Evolutionary conservation across 1,140 invertebrate species (phyloP).

Genomic region (Onthophagus taurus): DNA sequence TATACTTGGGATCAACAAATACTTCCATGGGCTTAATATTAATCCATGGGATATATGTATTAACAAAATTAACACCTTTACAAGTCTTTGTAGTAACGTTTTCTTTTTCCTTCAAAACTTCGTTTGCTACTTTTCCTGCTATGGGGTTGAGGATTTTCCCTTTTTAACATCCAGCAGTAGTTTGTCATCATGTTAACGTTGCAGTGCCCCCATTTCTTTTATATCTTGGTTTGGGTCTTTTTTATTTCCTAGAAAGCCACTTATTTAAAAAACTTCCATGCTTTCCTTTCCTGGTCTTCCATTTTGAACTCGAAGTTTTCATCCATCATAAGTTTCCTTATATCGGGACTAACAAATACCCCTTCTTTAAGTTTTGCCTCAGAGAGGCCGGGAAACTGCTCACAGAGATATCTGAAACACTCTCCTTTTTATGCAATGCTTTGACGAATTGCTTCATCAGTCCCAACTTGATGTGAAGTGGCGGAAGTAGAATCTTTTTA

Average conservation of each 20-base stretch:
- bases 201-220: slow-evolving; percentile 25
- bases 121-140: slow-evolving; percentile 7
- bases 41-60: too few species aligned
- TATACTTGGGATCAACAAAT: too few species aligned
- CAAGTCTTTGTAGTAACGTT: slow-evolving; percentile 9
- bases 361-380: slow-evolving; percentile 26
- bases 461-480: slow-evolving; percentile 29
- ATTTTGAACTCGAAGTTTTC: slow-evolving; percentile 15
- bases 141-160: slow-evolving; percentile 7
- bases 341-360: slow-evolving; percentile 21
- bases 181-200: slow-evolving; percentile 25
- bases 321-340: slow-evolving; percentile 22
- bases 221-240: slow-evolving; percentile 25
- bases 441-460: slow-evolving; percentile 33
- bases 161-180: slow-evolving; percentile 24
- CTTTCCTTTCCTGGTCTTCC: slow-evolving; percentile 12
- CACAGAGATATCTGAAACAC: slow-evolving; percentile 27
- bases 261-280: slow-evolving; percentile 12
- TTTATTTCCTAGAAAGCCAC: slow-evolving; percentile 12
- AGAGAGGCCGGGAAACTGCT: slow-evolving; percentile 20
- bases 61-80: too few species aligned
- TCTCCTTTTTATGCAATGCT: slow-evolving; percentile 22
- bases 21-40: too few species aligned
- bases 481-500: slow-evolving; percentile 14
- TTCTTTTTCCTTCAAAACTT: slow-evolving; percentile 4